Evolutionary conservation across 2,113 vertebrate genomes (phyloP).

Genomic region (Gymnarchus niloticus): DNA sequence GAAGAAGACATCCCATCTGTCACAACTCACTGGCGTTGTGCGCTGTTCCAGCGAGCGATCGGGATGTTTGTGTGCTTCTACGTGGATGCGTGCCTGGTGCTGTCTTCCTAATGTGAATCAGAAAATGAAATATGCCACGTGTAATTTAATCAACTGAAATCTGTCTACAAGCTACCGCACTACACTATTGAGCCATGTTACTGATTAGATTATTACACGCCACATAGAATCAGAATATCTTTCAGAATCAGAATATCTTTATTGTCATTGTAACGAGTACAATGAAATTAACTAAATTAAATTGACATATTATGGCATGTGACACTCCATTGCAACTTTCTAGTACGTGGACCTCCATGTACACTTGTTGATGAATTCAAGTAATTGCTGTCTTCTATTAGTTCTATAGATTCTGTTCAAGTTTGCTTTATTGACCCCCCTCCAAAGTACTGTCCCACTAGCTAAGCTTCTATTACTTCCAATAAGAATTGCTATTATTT

Average conservation of each 20-base stretch:
- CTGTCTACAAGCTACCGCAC: background rate
- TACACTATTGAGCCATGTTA: background rate
- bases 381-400: background rate
- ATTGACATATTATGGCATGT: too few species aligned
- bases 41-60: background rate
- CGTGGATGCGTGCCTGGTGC: background rate
- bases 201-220: background rate
- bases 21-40: background rate
- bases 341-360: background rate
- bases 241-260: too few species aligned
- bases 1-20: background rate
- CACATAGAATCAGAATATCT: too few species aligned
- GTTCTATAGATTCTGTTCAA: background rate
- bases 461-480: background rate
- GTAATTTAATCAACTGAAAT: background rate
- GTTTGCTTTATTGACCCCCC: background rate
- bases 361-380: background rate
- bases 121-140: background rate
- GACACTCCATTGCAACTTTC: background rate
- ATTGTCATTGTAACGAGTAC: too few species aligned
- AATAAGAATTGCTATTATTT: background rate
- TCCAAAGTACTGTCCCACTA: background rate
- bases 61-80: background rate
- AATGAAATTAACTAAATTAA: too few species aligned
- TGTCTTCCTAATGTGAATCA: background rate